Evolutionary conservation across 1,140 invertebrate genomes (phyloP).

Genomic region (Megathymus violae): DNA sequence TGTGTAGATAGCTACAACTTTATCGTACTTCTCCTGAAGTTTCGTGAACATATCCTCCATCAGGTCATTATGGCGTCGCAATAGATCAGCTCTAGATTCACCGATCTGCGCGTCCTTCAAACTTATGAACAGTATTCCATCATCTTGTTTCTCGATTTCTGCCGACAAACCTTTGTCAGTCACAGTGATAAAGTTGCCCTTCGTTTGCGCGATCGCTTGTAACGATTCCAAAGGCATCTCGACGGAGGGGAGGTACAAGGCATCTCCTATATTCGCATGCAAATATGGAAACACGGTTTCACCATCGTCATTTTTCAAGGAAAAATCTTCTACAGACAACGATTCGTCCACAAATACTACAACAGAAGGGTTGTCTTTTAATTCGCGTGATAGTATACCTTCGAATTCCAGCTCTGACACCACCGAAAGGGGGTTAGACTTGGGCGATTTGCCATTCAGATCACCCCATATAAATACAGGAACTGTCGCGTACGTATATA

Average conservation of each 20-base stretch:
- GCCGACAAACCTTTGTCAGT: slow-evolving; percentile 70
- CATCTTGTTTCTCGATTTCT: slow-evolving; percentile 54
- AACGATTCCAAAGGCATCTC: slow-evolving; percentile 58
- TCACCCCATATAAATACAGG: slow-evolving; percentile 78
- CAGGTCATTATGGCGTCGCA: slow-evolving; percentile 75
- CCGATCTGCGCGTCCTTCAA: slow-evolving; percentile 74
- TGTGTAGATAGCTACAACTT: slow-evolving; percentile 73
- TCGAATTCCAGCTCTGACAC: slow-evolving; percentile 55
- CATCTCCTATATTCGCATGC: slow-evolving; percentile 55
- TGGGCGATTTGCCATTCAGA: slow-evolving; percentile 46
- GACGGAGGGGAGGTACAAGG: slow-evolving; percentile 65
- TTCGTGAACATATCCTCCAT: slow-evolving; percentile 70
- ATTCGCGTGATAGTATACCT: slow-evolving; percentile 52
- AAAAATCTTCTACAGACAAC: slow-evolving; percentile 80
- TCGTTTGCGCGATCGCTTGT: slow-evolving; percentile 59
- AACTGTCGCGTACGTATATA: slow-evolving; percentile 56
- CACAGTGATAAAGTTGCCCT: slow-evolving; percentile 61
- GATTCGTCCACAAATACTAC: slow-evolving; percentile 76
- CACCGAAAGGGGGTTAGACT: slow-evolving; percentile 58
- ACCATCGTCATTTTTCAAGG: slow-evolving; percentile 62
- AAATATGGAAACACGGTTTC: slow-evolving; percentile 67
- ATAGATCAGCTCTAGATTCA: slow-evolving; percentile 65
- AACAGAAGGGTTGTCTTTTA: slow-evolving; percentile 56
- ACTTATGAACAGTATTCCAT: slow-evolving; percentile 68
- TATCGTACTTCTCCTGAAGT: slow-evolving; percentile 54